Evolutionary conservation across 2,113 vertebrate species (phyloP), one percentile per base, ranked within the genome.

Genomic region (Pica pica): DNA sequence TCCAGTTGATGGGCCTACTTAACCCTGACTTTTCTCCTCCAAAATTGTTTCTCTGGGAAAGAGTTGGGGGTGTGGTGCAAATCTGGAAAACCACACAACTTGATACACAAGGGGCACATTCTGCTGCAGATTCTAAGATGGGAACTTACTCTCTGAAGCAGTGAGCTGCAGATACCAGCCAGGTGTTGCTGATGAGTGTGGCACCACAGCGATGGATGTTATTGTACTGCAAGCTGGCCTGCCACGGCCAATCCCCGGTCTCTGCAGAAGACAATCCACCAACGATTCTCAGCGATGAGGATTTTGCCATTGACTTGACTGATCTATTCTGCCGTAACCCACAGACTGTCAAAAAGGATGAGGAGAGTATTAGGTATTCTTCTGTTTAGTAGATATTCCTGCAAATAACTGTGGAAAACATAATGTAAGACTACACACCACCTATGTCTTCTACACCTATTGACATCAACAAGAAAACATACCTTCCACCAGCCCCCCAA

Each of bases 131-230:
- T 65, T 63, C 63, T 50, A 31, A 84, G 20, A 11, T n/a, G 19
- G n/a, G 59, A 87, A 93, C 98, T 98, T 98, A 98, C 98, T 90
- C 94, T 96, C 96, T 76, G 68, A 98, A 99, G 42, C 99, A 99
- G 95, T 99, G 99, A 69, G 99, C 98, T 17, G 99, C 99, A 41
- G 99, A 99, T 47, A 99, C 97, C 33, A 99, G 97, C 99, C 99
- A 99, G 0, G 68, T 96, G 4, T 98, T 98, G 88, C 97, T 98
- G 97, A 99, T 99, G 93, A 99, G 67, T 1, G 99, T 98, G 7
- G 98, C 99, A 19, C 99, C 99, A 14, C 99, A 99, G 70, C 97
- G 98, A 44, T 99, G 99, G 22, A 98, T 89, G 2, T 35, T 78
- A 24, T 98, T 98, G 70, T 97, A 70, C 46, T 98, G 99, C 69